phyloP scores from a whole-genome alignment of 2,888 invertebrate genomes.

The Standfussiana lucernea region DNA sequence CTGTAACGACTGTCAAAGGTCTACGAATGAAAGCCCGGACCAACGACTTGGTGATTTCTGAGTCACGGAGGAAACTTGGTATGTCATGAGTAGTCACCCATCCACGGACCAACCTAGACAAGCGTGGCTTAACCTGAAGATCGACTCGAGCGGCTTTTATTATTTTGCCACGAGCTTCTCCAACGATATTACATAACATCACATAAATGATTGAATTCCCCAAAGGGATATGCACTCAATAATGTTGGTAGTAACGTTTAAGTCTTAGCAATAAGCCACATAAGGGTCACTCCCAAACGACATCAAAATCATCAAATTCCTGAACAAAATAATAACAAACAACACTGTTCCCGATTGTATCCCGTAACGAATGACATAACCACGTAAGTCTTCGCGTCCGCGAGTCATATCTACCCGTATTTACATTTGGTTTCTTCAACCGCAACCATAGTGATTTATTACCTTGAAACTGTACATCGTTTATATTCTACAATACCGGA shows the following conservation, averaged over 20 bases:
- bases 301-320: neutral
- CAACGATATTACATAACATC: too few relatives aligned
- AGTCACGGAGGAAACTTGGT: neutral
- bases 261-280: too few relatives aligned
- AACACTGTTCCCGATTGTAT: slow-evolving; percentile 37
- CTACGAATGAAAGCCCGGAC: neutral
- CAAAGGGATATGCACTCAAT: too few relatives aligned
- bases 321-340: neutral
- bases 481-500: slow-evolving; percentile 53
- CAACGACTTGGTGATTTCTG: neutral
- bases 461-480: slow-evolving; percentile 41
- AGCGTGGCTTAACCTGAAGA: neutral
- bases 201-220: too few relatives aligned
- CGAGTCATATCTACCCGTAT: slow-evolving; percentile 67
- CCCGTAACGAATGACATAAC: slow-evolving; percentile 59
- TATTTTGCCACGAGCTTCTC: neutral
- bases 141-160: neutral
- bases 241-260: too few relatives aligned
- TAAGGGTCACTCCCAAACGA: neutral
- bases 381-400: slow-evolving; percentile 62
- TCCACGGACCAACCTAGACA: neutral
- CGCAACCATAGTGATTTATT: slow-evolving; percentile 62
- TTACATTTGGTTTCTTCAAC: slow-evolving; percentile 69
- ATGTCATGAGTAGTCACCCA: neutral
- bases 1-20: neutral